These are phyloP conservation scores for Kryptopterus vitreolus DNA, from an alignment of 2,797 vertebrate genomes.

Conservation along the genomic window DNA sequence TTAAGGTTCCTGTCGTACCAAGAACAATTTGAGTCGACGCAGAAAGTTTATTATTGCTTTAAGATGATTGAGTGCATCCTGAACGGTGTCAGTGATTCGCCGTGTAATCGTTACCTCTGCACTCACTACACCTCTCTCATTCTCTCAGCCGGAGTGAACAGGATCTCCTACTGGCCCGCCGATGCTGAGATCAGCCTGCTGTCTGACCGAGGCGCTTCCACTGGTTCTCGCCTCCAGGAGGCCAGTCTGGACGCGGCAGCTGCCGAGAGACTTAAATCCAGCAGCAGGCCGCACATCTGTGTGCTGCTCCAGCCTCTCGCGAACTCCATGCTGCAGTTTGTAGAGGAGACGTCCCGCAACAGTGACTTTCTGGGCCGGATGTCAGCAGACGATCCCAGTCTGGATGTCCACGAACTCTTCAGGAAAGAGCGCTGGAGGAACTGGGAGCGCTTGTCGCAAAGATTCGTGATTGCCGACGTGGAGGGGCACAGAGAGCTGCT, in stretches of 20 bases:
- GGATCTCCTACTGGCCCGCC: constrained; percentile 93
- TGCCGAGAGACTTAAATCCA: constrained; percentile 88
- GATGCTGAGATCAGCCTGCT: constrained; percentile 91
- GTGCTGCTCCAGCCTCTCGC: constrained; percentile 84
- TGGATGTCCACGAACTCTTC: constrained; percentile 73
- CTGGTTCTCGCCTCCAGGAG: constrained; percentile 70
- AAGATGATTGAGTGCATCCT: not conserved
- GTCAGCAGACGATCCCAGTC: constrained; percentile 65
- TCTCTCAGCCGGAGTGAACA: constrained; percentile 83
- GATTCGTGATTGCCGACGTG: constrained; percentile 79
- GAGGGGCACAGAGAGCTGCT: constrained; percentile 80
- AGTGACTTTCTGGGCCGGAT: constrained; percentile 87
- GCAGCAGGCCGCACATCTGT: constrained; percentile 85
- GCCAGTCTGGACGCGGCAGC: constrained; percentile 84
- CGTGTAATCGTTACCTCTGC: not conserved
- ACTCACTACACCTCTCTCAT: not conserved
- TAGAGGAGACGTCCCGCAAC: constrained; percentile 82
- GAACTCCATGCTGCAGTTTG: constrained; percentile 81
- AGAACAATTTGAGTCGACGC: too few relatives aligned
- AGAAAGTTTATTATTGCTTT: not conserved
- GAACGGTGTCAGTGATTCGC: not conserved
- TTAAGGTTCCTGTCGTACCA: too few relatives aligned
- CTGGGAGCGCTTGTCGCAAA: constrained; percentile 76
- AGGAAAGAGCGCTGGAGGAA: constrained; percentile 72
- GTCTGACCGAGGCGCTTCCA: constrained; percentile 48